Evolutionary conservation across 2,888 invertebrate species (phyloP).

Genomic region (Emmelina monodactyla): DNA sequence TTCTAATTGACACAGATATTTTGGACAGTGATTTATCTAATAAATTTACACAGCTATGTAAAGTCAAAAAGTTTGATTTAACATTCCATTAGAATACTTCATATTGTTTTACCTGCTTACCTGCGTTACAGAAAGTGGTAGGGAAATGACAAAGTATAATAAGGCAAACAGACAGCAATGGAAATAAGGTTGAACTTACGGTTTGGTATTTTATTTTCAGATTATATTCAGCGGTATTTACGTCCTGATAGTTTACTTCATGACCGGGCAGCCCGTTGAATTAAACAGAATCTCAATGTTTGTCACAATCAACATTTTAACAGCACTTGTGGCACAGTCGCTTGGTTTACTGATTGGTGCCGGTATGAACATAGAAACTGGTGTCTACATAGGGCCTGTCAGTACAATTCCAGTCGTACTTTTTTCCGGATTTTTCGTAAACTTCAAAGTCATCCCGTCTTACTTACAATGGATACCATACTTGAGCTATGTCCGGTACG

Average conservation of each 20-base stretch:
- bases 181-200: too few relatives aligned
- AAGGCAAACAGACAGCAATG: too few relatives aligned
- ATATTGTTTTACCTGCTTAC: too few relatives aligned
- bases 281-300: constrained; percentile 83
- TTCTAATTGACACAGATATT: too few relatives aligned
- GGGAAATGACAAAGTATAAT: too few relatives aligned
- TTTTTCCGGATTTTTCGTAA: constrained; percentile 95
- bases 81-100: too few relatives aligned
- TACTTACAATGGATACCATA: constrained; percentile 92
- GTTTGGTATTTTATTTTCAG: too few relatives aligned
- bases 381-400: constrained; percentile 84
- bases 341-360: constrained; percentile 92
- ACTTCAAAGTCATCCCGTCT: constrained; percentile 87
- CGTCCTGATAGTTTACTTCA: constrained; percentile 91
- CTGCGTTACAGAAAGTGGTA: too few relatives aligned
- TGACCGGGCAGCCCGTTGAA: constrained; percentile 95
- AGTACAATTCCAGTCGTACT: constrained; percentile 90
- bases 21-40: too few relatives aligned
- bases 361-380: constrained; percentile 85
- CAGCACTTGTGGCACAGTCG: constrained; percentile 91
- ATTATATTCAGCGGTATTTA: constrained; percentile 86
- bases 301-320: constrained; percentile 75
- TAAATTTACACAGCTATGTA: too few relatives aligned
- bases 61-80: too few relatives aligned
- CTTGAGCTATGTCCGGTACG: constrained; percentile 86